Conservation (phyloP, 2,888 invertebrate genomes). For the Campoplex nolae region DNA sequence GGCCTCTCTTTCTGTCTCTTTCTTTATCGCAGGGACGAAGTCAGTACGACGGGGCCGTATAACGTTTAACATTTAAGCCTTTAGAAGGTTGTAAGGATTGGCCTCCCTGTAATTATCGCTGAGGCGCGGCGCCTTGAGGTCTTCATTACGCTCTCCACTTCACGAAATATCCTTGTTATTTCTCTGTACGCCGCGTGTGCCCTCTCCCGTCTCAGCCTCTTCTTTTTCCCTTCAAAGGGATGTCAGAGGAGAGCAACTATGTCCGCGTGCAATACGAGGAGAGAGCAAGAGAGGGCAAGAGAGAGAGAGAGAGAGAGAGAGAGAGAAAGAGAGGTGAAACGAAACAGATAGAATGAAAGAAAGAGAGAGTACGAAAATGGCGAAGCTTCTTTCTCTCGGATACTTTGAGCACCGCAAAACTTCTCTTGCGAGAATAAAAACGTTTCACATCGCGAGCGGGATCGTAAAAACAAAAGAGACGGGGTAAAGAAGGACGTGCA, state of each 20-base stretch:
- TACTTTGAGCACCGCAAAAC: constrained; percentile 38
- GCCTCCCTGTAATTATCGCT: constrained; percentile 84
- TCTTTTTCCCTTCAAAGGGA: constrained; percentile 34
- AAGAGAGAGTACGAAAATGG: constrained; percentile 20
- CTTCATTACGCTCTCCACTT: constrained; percentile 81
- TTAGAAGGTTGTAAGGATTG: constrained; percentile 84
- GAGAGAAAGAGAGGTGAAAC: background rate
- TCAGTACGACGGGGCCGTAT: constrained; percentile 71
- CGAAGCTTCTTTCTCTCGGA: constrained; percentile 39
- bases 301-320: too few species aligned
- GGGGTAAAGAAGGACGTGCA: constrained; percentile 33
- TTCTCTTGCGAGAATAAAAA: constrained; percentile 59
- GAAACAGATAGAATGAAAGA: constrained; percentile 31
- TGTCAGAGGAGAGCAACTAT: constrained; percentile 38
- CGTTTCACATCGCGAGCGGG: constrained; percentile 49
- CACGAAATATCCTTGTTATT: constrained; percentile 83
- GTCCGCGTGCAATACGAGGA: constrained; percentile 24
- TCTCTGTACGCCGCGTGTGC: constrained; percentile 79
- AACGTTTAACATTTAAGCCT: constrained; percentile 84
- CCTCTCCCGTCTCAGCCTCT: constrained; percentile 55
- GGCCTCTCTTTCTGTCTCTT: constrained; percentile 19
- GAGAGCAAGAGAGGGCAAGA: constrained; percentile 15
- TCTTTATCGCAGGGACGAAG: constrained; percentile 29
- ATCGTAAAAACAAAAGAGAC: constrained; percentile 66
- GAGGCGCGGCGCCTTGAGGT: constrained; percentile 85